Evolutionary conservation across 2,888 invertebrate species (phyloP).

Genomic region (Drosophila histrio): DNA sequence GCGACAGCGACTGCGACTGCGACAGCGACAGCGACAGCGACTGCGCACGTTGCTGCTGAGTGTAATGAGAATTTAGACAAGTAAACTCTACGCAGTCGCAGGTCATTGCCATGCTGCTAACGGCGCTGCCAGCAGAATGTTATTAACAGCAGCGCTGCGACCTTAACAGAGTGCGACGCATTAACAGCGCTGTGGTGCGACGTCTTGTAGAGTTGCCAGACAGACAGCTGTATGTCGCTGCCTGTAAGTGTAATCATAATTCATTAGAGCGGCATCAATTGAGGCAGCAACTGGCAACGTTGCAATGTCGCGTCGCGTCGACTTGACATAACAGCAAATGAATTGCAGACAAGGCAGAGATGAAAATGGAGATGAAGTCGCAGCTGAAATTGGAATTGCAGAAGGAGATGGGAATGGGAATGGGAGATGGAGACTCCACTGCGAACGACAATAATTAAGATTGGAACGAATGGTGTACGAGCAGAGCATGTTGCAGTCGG

Average conservation of each 20-base stretch:
- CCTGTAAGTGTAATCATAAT: conserved; percentile 65
- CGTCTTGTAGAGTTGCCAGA: conserved; percentile 54
- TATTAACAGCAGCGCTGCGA: conserved; percentile 31
- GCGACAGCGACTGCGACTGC: conserved; percentile 2
- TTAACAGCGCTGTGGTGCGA: conserved; percentile 26
- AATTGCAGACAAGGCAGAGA: conserved; percentile 41
- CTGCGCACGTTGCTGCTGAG: conserved; percentile 27
- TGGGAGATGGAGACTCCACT: conserved; percentile 37
- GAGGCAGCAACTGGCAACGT: conserved; percentile 26
- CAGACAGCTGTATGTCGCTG: conserved; percentile 8
- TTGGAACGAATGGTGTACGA: conserved; percentile 60
- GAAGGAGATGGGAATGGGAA: conserved; percentile 5
- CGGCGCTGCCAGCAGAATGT: conserved; percentile 48
- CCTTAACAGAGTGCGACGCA: conserved; percentile 27
- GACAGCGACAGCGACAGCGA: conserved; percentile 11
- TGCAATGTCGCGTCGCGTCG: conserved; percentile 3
- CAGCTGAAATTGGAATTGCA: conserved; percentile 12
- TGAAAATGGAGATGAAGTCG: conserved; percentile 11
- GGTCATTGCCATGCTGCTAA: conserved; percentile 75
- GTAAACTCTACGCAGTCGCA: conserved; percentile 73
- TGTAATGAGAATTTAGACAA: conserved; percentile 72
- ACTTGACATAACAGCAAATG: conserved; percentile 68
- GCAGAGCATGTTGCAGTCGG: neutral
- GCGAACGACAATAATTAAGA: conserved; percentile 74
- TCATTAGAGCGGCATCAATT: conserved; percentile 71